Evolutionary conservation across 2,888 invertebrate species (phyloP).

Genomic region (Nomada ruficornis): DNA sequence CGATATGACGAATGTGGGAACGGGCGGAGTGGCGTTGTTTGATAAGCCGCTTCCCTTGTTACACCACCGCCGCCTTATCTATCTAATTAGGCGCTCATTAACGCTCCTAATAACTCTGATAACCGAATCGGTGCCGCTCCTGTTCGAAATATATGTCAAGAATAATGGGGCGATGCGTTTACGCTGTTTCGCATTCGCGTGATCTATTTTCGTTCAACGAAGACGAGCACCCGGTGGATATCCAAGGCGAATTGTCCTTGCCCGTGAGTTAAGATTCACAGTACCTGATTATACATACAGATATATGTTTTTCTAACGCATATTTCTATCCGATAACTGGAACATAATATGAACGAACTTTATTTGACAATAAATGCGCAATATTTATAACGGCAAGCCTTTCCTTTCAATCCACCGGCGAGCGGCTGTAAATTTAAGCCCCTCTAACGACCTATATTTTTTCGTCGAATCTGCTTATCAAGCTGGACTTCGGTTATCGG

Average conservation of each 20-base stretch:
- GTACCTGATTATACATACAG: conserved; percentile 34
- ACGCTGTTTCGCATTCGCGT: neutral
- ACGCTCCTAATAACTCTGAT: conserved; percentile 44
- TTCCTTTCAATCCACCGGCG: neutral
- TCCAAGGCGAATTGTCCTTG: neutral
- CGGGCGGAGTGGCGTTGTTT: conserved; percentile 30
- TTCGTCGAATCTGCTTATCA: conserved; percentile 73
- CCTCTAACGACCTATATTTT: conserved; percentile 56
- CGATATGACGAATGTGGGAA: conserved; percentile 26
- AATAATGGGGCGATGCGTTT: conserved; percentile 14
- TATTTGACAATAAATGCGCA: conserved; percentile 33
- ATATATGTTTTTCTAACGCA: neutral
- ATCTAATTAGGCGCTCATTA: conserved; percentile 64
- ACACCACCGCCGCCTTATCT: conserved; percentile 49
- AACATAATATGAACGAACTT: conserved; percentile 1
- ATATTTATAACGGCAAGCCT: conserved; percentile 4
- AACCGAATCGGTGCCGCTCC: conserved; percentile 44
- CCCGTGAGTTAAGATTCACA: conserved; percentile 1
- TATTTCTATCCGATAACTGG: neutral
- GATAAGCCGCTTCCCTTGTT: conserved; percentile 62
- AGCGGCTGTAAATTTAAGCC: neutral
- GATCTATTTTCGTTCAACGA: neutral
- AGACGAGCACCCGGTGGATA: neutral
- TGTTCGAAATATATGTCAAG: conserved; percentile 31
- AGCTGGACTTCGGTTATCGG: conserved; percentile 69